These are phyloP conservation scores for Platysteira castanea DNA, from an alignment of 2,113 vertebrate species.

Conservation along the genomic window DNA sequence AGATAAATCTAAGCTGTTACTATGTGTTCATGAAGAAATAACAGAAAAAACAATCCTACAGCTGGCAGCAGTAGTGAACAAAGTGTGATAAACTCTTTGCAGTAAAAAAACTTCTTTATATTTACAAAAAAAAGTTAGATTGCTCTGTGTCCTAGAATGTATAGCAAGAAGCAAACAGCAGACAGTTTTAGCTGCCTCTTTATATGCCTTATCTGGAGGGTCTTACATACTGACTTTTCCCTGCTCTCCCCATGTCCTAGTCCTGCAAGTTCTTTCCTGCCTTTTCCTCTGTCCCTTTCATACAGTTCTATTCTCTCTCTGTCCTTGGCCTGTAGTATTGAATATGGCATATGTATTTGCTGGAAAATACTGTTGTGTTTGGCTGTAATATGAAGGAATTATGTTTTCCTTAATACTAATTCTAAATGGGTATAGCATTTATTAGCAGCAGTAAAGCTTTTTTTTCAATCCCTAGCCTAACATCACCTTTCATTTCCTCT, in stretches of 20 bases:
- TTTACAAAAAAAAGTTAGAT: neutral
- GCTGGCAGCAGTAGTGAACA: neutral
- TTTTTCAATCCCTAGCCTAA: neutral
- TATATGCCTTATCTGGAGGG: neutral
- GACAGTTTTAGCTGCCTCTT: neutral
- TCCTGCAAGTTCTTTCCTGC: neutral
- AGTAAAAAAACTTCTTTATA: neutral
- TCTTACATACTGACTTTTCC: neutral
- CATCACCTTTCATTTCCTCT: neutral
- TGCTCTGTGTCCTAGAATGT: neutral
- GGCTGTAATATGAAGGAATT: neutral
- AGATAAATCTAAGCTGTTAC: neutral
- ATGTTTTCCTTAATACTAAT: neutral
- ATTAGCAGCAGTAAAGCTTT: neutral
- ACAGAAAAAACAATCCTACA: neutral
- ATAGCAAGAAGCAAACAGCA: neutral
- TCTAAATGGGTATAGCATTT: neutral
- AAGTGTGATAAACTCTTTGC: neutral
- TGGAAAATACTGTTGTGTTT: neutral
- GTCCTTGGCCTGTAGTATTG: neutral
- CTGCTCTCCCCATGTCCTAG: fast-evolving
- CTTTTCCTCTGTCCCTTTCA: neutral
- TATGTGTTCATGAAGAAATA: neutral
- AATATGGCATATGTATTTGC: neutral
- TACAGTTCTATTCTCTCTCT: neutral